These are phyloP conservation scores for Eumaeus atala DNA, from an alignment of 1,140 invertebrate genomes.

Conservation along the genomic window DNA sequence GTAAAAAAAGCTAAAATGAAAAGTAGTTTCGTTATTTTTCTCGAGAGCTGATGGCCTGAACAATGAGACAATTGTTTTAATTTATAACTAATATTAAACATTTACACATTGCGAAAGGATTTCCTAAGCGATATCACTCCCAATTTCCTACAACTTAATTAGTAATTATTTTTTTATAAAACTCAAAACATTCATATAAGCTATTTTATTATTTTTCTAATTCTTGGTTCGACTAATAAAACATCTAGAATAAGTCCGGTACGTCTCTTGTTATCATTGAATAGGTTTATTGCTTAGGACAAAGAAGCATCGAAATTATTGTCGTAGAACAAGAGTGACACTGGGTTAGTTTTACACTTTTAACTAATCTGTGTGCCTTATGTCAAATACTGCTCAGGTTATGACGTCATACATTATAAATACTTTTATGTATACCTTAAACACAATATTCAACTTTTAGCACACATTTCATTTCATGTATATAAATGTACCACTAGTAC, in stretches of 20 bases:
- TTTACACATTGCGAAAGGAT: conserved; percentile 58
- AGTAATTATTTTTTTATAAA: conserved; percentile 36
- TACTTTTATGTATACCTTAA: too few species aligned
- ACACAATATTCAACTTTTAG: too few species aligned
- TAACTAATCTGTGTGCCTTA: too few species aligned
- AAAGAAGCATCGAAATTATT: neutral
- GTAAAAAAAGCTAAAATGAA: conserved; percentile 25
- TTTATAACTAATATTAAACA: conserved; percentile 62
- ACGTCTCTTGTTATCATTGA: neutral
- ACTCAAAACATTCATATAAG: conserved; percentile 26
- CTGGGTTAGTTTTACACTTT: neutral
- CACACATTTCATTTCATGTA: too few species aligned
- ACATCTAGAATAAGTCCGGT: conserved; percentile 13
- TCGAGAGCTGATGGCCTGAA: conserved; percentile 13
- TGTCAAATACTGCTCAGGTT: too few species aligned
- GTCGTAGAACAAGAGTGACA: neutral
- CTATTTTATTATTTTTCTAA: conserved; percentile 19
- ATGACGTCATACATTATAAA: too few species aligned
- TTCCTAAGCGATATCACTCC: conserved; percentile 49
- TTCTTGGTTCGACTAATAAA: conserved; percentile 12
- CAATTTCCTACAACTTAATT: conserved; percentile 44
- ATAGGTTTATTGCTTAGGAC: neutral
- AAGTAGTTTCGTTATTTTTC: neutral
- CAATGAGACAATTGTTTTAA: conserved; percentile 42
- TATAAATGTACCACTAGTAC: too few species aligned